phyloP scores from a whole-genome alignment of 2,113 vertebrate genomes.

The Furnarius figulus region DNA sequence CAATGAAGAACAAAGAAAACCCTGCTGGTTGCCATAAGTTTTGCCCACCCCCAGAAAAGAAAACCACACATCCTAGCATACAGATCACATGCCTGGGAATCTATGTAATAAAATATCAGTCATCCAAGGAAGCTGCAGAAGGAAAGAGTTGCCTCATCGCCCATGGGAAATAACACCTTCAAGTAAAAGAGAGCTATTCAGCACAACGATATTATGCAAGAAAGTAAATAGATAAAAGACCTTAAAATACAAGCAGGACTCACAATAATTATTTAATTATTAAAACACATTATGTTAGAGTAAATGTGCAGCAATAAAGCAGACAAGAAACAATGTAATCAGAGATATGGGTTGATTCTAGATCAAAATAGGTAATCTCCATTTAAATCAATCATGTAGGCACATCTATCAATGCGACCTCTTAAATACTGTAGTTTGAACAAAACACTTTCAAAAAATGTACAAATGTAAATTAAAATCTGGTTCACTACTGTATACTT shows the following conservation, averaged over 20 bases:
- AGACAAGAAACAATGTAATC: neutral
- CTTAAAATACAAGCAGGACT: neutral
- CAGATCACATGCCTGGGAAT: constrained; percentile 59
- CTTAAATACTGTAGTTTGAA: neutral
- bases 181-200: constrained; percentile 53
- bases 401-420: neutral
- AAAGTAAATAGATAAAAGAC: neutral
- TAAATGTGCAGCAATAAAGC: neutral
- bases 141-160: constrained; percentile 50
- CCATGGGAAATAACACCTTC: constrained; percentile 58
- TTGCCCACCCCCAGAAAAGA: neutral
- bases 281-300: neutral
- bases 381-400: neutral
- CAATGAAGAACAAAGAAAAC: constrained; percentile 31
- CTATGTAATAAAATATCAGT: constrained; percentile 64
- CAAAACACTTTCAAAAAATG: neutral
- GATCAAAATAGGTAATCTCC: neutral
- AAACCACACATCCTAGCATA: constrained; percentile 1
- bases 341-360: neutral
- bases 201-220: neutral
- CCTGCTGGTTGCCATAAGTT: neutral
- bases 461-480: neutral
- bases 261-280: neutral
- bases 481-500: neutral
- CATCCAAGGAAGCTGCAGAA: constrained; percentile 60